These are phyloP conservation scores for Drosophila burlai DNA, from an alignment of 1,140 invertebrate genomes.

Conservation along the genomic window DNA sequence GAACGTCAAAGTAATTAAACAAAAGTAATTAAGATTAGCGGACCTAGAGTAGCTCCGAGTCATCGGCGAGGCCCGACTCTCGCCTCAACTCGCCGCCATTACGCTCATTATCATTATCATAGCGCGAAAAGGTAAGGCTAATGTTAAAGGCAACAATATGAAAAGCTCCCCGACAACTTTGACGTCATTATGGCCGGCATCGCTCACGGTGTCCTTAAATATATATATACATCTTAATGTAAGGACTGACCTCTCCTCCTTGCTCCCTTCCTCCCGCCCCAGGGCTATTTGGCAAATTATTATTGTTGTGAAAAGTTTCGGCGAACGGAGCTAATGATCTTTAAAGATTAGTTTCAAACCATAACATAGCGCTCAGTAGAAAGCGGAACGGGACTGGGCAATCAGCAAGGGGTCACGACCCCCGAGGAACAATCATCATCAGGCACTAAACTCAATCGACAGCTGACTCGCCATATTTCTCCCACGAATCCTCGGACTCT, in stretches of 20 bases:
- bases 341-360: constrained; percentile 49
- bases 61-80: constrained; percentile 49
- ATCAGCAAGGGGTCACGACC: constrained; percentile 61
- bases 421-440: constrained; percentile 50
- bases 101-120: constrained; percentile 79
- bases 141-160: constrained; percentile 64
- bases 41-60: constrained; percentile 74
- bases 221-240: constrained; percentile 18
- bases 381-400: constrained; percentile 35
- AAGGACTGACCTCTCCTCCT: constrained; percentile 23
- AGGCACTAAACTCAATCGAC: constrained; percentile 56
- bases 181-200: constrained; percentile 74
- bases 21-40: constrained; percentile 85
- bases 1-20: constrained; percentile 84
- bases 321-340: constrained; percentile 39
- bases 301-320: constrained; percentile 50
- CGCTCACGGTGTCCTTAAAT: constrained; percentile 27
- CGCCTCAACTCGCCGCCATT: constrained; percentile 50
- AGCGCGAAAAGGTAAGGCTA: constrained; percentile 51
- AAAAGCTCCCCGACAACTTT: constrained; percentile 71
- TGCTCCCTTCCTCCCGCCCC: constrained; percentile 21
- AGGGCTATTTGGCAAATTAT: constrained; percentile 45
- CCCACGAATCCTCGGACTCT: constrained; percentile 23
- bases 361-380: constrained; percentile 22
- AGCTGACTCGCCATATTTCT: constrained; percentile 57